These are phyloP conservation scores for Trichomalopsis sarcophagae DNA, from an alignment of 1,140 invertebrate species.

Conservation along the genomic window DNA sequence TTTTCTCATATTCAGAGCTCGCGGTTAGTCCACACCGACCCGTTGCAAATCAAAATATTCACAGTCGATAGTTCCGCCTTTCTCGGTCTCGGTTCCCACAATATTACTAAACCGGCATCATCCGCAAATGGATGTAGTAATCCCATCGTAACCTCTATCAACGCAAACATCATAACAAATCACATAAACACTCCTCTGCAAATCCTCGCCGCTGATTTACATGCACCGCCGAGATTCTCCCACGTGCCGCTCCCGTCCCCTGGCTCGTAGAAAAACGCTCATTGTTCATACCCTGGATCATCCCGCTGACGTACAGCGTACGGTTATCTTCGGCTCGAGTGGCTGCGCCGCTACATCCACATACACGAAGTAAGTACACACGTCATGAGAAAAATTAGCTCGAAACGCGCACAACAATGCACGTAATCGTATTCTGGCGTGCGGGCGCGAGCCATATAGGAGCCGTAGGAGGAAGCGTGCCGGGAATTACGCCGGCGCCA, in stretches of 20 bases:
- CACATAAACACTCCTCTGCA: not conserved
- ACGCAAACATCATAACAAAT: constrained; percentile 4
- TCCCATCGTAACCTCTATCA: not conserved
- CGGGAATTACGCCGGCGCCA: constrained; percentile 66
- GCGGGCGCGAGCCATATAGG: constrained; percentile 61
- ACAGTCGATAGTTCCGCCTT: not conserved
- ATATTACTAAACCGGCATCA: not conserved
- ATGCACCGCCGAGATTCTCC: not conserved
- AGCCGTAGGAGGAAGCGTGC: constrained; percentile 63
- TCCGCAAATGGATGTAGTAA: not conserved
- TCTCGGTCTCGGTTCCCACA: not conserved
- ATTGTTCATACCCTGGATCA: not conserved
- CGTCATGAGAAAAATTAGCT: constrained; percentile 69
- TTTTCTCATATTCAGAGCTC: too few species aligned
- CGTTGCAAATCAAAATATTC: not conserved
- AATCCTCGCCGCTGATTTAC: not conserved
- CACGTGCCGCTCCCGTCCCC: not conserved
- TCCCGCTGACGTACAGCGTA: constrained; percentile 21
- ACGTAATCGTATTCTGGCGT: constrained; percentile 66
- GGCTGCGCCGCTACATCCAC: not conserved
- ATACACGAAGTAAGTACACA: not conserved
- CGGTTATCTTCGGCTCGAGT: constrained; percentile 3
- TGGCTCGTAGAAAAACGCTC: not conserved
- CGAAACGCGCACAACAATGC: constrained; percentile 56
- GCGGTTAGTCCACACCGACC: too few species aligned